Base-by-base conservation (phyloP, 2,888 invertebrate genomes). In the Machimus atricapillus region DNA sequence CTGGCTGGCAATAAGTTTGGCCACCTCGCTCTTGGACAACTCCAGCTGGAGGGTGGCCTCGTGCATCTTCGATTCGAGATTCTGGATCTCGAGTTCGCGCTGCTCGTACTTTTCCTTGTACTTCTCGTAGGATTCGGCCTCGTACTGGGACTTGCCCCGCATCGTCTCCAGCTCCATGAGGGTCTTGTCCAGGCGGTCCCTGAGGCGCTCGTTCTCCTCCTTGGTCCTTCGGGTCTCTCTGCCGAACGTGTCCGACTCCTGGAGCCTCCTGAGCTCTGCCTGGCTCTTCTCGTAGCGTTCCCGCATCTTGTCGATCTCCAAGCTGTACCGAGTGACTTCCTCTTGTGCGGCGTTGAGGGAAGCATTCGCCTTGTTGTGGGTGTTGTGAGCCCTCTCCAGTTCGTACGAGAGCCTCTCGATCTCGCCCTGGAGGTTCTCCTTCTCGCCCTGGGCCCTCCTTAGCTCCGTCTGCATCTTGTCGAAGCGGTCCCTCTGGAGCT, bases 271-370 rank as follows among this genome's bases (percentile, higher is more conserved):
- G 89, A 97, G 93, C 90, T 98, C 98, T 14, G 95, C 94, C 90
- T 97, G 96, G 87, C 95, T 95, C 91, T 97, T 96, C 90, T 98
- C 98, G 90, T 97, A 96, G 90, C 97, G 97, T 90, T 98, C 98
- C 90, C 97, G 97, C 94, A 97, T 96, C 92, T 97, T 98, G 91
- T 98, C 98, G 76, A 97, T 94, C 93, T 98, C 98, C 85, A 97
- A 94, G 91, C 97, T 97, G 90, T 97, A 95, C 90, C 97, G 94
- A 0, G 97, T 96, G 90, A 97, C 95, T 93, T 98, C 98, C 91
- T 98, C 98, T 91, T 97, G 97, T 85, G 96, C 96, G 90, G 97
- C 97, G 91, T 98, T 98, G 88, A 97, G 96, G 7, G 96, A 95
- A 14, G 96, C 96, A 91, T 97, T 97, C 14, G 96, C 95, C 93